These are phyloP conservation scores for Chrosomus eos DNA, from an alignment of 2,797 vertebrate genomes.

Conservation along the genomic window DNA sequence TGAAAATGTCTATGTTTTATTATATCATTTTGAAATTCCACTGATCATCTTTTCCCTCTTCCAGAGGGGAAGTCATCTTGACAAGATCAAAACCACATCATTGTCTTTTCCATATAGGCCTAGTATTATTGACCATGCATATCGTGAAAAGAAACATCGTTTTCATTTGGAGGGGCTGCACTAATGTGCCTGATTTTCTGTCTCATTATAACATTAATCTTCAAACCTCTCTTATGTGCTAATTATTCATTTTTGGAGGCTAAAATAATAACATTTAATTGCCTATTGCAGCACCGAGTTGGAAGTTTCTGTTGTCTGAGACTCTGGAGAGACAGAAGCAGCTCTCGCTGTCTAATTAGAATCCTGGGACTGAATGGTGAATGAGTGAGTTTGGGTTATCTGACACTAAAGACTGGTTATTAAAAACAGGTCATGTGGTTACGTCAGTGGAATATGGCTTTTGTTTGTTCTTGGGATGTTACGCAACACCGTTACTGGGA, in stretches of 20 bases:
- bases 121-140: slow-evolving; percentile 53
- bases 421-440: slow-evolving; percentile 45
- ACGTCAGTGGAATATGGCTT: slow-evolving; percentile 24
- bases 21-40: background rate
- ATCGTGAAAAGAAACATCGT: slow-evolving; percentile 72
- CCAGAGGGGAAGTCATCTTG: background rate
- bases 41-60: background rate
- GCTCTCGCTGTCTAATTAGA: slow-evolving; percentile 31
- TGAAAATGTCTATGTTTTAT: background rate
- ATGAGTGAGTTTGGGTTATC: slow-evolving; percentile 31
- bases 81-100: background rate
- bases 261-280: slow-evolving; percentile 75
- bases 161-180: slow-evolving; percentile 73
- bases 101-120: slow-evolving; percentile 13
- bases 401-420: slow-evolving; percentile 37
- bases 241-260: slow-evolving; percentile 74
- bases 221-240: slow-evolving; percentile 70
- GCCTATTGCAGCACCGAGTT: slow-evolving; percentile 60
- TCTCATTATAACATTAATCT: slow-evolving; percentile 76
- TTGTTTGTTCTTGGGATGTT: slow-evolving; percentile 32
- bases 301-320: slow-evolving; percentile 56
- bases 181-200: slow-evolving; percentile 77
- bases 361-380: slow-evolving; percentile 8
- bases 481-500: slow-evolving; percentile 12
- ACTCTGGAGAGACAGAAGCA: slow-evolving; percentile 38